A percentile compares a stretch with the other conserved stretches of the same genome.
Evolutionary conservation across 2,888 invertebrate species (phyloP).

Genomic region (Suillia variegata): DNA sequence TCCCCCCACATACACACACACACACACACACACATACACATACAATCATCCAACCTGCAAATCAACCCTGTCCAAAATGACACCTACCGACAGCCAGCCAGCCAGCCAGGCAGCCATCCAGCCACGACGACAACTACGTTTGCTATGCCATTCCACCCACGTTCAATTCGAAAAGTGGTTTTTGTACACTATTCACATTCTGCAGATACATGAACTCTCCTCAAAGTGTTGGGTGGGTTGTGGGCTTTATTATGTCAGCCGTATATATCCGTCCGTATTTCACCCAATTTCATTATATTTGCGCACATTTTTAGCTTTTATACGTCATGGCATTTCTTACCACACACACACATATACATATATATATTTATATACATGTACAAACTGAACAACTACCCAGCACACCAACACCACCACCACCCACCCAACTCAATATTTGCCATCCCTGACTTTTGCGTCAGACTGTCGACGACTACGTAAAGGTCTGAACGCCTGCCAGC

Average conservation of each 20-base stretch:
- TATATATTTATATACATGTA: conserved; percentile 4
- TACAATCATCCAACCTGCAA: background rate
- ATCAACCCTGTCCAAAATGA: background rate
- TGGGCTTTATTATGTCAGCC: conserved; percentile 52
- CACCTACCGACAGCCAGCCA: background rate
- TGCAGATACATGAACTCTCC: too few relatives aligned
- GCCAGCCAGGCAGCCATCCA: too few relatives aligned
- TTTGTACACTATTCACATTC: conserved; percentile 17
- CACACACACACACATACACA: background rate
- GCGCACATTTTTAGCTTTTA: conserved; percentile 53
- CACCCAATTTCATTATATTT: conserved; percentile 55
- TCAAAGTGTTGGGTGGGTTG: conserved; percentile 12
- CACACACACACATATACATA: conserved; percentile 34
- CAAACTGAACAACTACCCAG: conserved; percentile 19
- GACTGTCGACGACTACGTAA: background rate
- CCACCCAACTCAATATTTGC: conserved; percentile 14
- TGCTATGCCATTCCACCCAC: conserved; percentile 32
- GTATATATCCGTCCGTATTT: conserved; percentile 36
- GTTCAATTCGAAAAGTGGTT: conserved; percentile 53
- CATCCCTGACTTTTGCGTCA: background rate
- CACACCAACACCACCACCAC: conserved; percentile 23
- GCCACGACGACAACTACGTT: background rate
- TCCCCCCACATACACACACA: background rate
- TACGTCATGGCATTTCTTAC: conserved; percentile 53
- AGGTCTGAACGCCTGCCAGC: background rate